Conservation (phyloP, 2,113 vertebrate species). For the Passerina amoena region DNA sequence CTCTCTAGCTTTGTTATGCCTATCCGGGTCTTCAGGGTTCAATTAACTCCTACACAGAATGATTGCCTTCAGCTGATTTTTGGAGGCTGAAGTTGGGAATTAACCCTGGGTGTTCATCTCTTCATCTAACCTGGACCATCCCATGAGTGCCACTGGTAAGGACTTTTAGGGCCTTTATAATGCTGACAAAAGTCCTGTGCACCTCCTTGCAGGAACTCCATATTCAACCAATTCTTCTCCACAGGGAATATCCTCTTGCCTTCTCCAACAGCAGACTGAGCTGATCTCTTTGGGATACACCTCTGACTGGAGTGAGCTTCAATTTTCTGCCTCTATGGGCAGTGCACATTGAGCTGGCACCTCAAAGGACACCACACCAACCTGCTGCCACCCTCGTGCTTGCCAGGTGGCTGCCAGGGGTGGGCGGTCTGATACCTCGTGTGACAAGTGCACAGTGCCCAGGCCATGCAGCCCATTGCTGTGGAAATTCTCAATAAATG, state of each 20-base stretch:
- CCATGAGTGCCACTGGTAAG: neutral
- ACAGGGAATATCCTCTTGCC: neutral
- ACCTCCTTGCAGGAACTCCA: neutral
- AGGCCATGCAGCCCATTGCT: neutral
- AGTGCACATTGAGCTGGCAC: neutral
- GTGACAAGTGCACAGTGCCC: neutral
- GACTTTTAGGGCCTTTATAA: neutral
- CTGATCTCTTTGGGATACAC: neutral
- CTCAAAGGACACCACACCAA: neutral
- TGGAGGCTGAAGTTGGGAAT: neutral
- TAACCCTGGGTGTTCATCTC: neutral
- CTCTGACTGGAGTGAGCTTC: neutral
- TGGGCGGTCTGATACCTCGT: neutral
- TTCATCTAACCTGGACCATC: neutral
- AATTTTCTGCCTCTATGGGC: neutral
- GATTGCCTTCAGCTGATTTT: neutral
- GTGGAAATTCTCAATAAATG: neutral
- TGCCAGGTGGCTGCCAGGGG: neutral
- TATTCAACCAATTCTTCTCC: neutral
- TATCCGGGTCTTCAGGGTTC: neutral
- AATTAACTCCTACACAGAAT: neutral
- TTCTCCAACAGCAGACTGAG: neutral
- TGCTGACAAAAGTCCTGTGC: neutral
- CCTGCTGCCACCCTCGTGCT: neutral
- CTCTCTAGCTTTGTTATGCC: neutral